Evolutionary conservation across 30 jellyfish, hydroid and myxozoan species (phyloP), one percentile per base, ranked within the genome.

Genomic region (Morbakka virulenta): DNA sequence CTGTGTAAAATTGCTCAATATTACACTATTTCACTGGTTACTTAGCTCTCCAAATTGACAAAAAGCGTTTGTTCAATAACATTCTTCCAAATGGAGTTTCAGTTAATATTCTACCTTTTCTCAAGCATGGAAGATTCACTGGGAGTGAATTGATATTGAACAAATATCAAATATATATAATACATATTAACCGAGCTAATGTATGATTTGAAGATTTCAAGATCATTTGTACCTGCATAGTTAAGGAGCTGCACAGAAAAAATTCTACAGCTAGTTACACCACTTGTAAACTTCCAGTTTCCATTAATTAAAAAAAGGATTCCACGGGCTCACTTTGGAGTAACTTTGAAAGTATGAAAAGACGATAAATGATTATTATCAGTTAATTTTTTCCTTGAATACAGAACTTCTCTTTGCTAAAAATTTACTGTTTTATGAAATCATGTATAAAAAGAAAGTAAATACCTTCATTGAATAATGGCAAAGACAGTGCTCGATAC

Each of bases 71-170:
- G 0, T 34, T 73, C 12, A 49, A 14, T n/a, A 47, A 30, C 62
- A 73, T 73, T 1, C 22, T 73, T 27, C 85, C 85, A 47, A 0
- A 23, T 48, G 74, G 85, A 2, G 74, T 73, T 25, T 9, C 85
- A 12, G 35, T 73, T 1, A 73, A 73, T 28, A 73, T 50, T 28
- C 85, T 74, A 73, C 85, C 85, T 0, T 73, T 73, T 73, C 25
- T 50, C 41, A 24, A 50, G 1, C 32, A 73, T 73, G 85, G 75
- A 23, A 12, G 57, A 41, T 73, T 50, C 33, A 70, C 82, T 47
- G 31, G 23, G 35, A 49, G 31, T 24, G 74, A 73, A 73, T 20
- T 20, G 0, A 29, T 4, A 24, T 51, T 74, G 24, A 73, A 73
- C 52, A 2, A 26, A 31, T 51, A 28, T 49, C 74, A 73, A 11